Conservation (phyloP, 1,140 invertebrate genomes). For the Micrasema longulum region DNA sequence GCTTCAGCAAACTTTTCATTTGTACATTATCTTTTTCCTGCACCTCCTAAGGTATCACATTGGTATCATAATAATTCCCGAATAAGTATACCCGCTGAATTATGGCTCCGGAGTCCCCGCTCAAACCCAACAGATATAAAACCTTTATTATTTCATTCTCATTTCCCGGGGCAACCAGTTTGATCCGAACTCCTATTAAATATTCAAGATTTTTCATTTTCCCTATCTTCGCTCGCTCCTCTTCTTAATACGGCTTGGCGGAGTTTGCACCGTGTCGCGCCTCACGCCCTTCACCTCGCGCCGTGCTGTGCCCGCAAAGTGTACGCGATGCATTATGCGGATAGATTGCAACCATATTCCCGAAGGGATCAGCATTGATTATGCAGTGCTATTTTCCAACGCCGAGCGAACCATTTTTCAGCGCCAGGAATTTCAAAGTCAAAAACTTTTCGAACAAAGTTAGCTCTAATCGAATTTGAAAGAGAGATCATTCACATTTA, state of each 20-base stretch:
- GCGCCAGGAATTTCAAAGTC: no score
- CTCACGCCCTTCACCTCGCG: background rate
- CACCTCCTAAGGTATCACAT: no score
- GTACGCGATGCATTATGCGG: conserved; percentile 23
- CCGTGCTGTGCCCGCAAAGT: background rate
- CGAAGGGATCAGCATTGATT: conserved; percentile 16
- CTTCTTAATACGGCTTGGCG: no score
- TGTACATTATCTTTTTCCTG: no score
- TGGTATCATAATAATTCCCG: background rate
- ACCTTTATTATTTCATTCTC: conserved; percentile 28
- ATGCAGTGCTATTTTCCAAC: conserved; percentile 12
- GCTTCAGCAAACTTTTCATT: no score
- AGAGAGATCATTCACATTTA: no score
- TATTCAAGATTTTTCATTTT: conserved; percentile 42
- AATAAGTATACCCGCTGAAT: background rate
- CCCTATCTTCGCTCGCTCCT: background rate
- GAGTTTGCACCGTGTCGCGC: conserved; percentile 5
- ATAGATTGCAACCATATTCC: conserved; percentile 26
- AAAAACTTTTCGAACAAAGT: no score
- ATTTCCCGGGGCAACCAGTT: conserved; percentile 16
- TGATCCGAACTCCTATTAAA: conserved; percentile 28
- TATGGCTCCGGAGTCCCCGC: background rate
- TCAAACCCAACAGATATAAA: conserved; percentile 16
- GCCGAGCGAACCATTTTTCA: background rate
- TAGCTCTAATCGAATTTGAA: no score